Conservation (phyloP, 2,888 invertebrate species). For the Notodonta ziczac region DNA sequence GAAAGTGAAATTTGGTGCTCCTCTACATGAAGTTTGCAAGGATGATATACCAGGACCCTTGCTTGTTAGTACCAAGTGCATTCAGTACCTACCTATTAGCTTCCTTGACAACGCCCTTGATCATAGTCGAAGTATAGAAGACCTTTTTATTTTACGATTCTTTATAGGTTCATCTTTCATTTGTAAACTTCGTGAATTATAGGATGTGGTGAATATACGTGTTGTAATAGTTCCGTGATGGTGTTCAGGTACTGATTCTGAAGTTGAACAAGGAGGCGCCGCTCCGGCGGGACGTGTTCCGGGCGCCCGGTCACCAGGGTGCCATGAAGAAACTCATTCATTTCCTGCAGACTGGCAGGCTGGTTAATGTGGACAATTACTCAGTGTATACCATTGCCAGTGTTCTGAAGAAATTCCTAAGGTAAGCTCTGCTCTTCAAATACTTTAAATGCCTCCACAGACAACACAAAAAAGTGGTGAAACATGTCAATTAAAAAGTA, state of each 20-base stretch:
- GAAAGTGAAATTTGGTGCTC: constrained; percentile 97
- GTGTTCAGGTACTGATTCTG: constrained; percentile 91
- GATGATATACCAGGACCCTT: constrained; percentile 97
- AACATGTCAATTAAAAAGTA: too few relatives aligned
- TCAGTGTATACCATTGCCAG: constrained; percentile 99
- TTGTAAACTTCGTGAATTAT: not conserved
- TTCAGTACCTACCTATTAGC: constrained; percentile 8
- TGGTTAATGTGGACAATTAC: constrained; percentile 97
- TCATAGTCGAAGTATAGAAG: not conserved
- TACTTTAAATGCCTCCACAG: too few relatives aligned
- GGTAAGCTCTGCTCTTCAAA: constrained; percentile 49
- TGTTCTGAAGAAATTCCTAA: constrained; percentile 98
- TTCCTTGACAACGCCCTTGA: constrained; percentile 38
- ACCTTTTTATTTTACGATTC: too few relatives aligned
- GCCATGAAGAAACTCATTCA: constrained; percentile 97
- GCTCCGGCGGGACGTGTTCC: constrained; percentile 95
- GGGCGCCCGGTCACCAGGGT: constrained; percentile 97
- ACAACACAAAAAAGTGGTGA: too few relatives aligned
- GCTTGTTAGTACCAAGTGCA: constrained; percentile 86
- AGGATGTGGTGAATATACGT: constrained; percentile 18
- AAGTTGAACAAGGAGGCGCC: constrained; percentile 98
- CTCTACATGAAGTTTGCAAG: constrained; percentile 96
- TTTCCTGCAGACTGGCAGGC: constrained; percentile 94
- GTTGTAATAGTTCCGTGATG: constrained; percentile 27
- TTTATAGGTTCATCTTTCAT: too few relatives aligned